Conservation (phyloP, 2,113 vertebrate species). For the Notiomystis cincta region DNA sequence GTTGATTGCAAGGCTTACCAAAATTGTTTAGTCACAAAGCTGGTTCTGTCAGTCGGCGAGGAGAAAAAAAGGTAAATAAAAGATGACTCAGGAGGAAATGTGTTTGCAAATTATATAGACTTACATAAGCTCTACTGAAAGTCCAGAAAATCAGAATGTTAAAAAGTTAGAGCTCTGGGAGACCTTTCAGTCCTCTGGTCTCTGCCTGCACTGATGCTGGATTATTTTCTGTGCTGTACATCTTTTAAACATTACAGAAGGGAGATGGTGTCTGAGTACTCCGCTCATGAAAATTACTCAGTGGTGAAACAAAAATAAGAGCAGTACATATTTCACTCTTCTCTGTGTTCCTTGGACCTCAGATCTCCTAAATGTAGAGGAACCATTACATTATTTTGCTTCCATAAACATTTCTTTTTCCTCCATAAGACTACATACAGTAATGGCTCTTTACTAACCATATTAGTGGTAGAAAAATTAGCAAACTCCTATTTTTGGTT, state of each 20-base stretch:
- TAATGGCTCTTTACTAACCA: background rate
- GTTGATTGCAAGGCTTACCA: slow-evolving; percentile 49
- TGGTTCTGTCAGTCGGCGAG: background rate
- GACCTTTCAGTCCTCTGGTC: background rate
- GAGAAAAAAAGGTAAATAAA: slow-evolving; percentile 46
- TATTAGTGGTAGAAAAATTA: background rate
- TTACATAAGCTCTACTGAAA: background rate
- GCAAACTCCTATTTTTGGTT: background rate
- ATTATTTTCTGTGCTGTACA: background rate
- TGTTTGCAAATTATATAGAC: background rate
- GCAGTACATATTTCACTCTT: background rate
- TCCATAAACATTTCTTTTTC: background rate
- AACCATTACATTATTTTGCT: background rate
- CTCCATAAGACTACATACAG: background rate
- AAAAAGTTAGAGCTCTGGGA: background rate
- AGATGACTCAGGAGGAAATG: slow-evolving; percentile 22
- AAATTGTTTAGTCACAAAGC: slow-evolving; percentile 55
- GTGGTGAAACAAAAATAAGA: background rate
- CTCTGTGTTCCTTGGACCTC: background rate
- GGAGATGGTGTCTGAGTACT: background rate
- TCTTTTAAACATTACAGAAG: background rate
- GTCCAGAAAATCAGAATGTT: background rate
- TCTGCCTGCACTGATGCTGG: background rate
- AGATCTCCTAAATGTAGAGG: background rate
- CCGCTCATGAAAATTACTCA: background rate